Evolutionary conservation across 2,113 vertebrate species (phyloP).

Genomic region (Catagonus wagneri): DNA sequence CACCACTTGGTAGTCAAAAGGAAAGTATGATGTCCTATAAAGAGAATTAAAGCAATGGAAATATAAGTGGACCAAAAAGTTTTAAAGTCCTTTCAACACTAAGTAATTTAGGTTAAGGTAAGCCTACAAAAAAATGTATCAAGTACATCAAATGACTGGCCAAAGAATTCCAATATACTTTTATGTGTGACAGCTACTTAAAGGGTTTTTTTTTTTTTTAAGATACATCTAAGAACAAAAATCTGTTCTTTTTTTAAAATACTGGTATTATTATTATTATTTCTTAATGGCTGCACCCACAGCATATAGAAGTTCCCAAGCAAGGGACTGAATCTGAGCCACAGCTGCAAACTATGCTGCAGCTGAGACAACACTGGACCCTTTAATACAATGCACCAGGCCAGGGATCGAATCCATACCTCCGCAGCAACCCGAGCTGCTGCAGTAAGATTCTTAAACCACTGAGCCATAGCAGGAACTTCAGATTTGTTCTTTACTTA

Average conservation of each 20-base stretch:
- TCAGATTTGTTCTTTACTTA: not conserved
- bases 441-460: no score
- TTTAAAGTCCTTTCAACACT: not conserved
- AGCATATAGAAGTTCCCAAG: no score
- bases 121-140: not conserved
- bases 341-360: no score
- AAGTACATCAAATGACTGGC: not conserved
- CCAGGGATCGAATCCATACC: no score
- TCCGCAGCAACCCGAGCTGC: no score
- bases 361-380: no score
- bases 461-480: no score
- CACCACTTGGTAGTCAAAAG: not conserved
- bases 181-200: not conserved
- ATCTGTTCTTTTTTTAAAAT: no score
- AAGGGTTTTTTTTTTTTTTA: not conserved
- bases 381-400: no score
- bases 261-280: no score
- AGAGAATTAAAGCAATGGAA: not conserved
- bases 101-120: not conserved
- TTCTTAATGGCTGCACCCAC: no score
- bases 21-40: not conserved
- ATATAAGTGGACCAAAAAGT: not conserved
- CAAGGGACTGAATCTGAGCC: no score
- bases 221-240: not conserved
- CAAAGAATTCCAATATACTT: constrained; percentile 5